Evolutionary conservation across 2,888 invertebrate genomes (phyloP).

Genomic region (Eupsilia transversa): DNA sequence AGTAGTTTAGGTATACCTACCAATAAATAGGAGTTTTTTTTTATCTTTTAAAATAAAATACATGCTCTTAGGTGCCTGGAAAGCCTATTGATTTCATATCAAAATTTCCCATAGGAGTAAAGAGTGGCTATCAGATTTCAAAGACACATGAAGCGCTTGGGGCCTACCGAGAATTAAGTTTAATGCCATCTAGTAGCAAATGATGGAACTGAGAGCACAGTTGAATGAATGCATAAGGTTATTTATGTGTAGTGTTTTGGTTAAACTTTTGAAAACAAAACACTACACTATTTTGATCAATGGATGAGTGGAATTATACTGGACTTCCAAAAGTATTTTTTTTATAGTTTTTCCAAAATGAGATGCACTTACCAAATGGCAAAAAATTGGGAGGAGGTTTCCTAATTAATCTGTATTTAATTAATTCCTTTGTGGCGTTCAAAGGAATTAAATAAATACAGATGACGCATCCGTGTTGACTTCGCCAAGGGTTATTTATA

Average conservation of each 20-base stretch:
- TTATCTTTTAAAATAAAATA: constrained; percentile 8
- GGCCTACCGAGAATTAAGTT: constrained; percentile 3
- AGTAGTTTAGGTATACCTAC: background rate
- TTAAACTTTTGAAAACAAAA: background rate
- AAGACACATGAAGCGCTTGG: constrained; percentile 16
- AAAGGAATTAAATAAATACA: background rate
- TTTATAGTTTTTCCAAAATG: background rate
- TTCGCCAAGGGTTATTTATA: no score
- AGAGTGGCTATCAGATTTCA: constrained; percentile 35
- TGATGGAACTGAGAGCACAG: constrained; percentile 7
- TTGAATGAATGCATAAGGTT: background rate
- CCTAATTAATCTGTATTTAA: background rate
- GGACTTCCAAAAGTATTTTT: background rate
- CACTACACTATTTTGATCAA: background rate
- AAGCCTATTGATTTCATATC: constrained; percentile 26
- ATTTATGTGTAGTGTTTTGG: background rate
- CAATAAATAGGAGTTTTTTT: background rate
- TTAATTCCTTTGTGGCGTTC: background rate
- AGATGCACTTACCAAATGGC: background rate
- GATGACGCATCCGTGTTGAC: background rate
- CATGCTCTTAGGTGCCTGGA: background rate
- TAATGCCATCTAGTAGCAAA: constrained; percentile 47
- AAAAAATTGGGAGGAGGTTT: background rate
- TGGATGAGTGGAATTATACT: background rate
- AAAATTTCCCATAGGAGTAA: constrained; percentile 30